phyloP scores from a whole-genome alignment of 2,888 invertebrate species.

The Catocala sponsa region DNA sequence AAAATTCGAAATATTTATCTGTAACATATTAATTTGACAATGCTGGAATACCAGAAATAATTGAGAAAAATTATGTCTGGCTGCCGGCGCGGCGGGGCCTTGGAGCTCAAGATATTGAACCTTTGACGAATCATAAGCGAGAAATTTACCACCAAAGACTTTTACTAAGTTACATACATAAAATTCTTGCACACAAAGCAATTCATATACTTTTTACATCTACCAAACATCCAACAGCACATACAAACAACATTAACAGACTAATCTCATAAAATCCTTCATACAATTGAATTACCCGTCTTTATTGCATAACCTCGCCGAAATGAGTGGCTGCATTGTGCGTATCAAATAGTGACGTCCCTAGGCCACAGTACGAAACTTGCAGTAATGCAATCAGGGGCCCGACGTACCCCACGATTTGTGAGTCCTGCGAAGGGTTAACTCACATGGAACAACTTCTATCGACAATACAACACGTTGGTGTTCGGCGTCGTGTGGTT shows the following conservation, averaged over 20 bases:
- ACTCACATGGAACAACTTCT: constrained; percentile 10
- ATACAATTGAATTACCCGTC: constrained; percentile 33
- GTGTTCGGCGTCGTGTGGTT: too few species aligned
- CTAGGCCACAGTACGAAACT: constrained; percentile 37
- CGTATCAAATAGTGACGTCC: constrained; percentile 43
- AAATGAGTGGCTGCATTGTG: constrained; percentile 38
- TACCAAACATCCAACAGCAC: neutral
- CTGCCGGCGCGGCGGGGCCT: too few species aligned
- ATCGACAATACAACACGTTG: too few species aligned
- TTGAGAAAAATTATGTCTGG: too few species aligned
- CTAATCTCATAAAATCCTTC: constrained; percentile 24
- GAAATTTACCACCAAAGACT: too few species aligned
- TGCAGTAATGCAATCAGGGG: constrained; percentile 48
- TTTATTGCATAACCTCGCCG: constrained; percentile 44
- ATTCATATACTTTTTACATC: neutral
- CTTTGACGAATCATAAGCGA: too few species aligned
- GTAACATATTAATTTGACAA: too few species aligned
- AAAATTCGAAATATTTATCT: too few species aligned
- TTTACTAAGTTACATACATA: too few species aligned
- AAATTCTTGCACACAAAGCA: too few species aligned
- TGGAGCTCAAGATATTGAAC: too few species aligned
- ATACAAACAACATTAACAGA: constrained; percentile 13
- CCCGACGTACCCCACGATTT: constrained; percentile 20
- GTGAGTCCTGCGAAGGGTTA: neutral
- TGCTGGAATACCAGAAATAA: too few species aligned